Conservation (phyloP, 1,140 invertebrate species). For the Chymomyza costata region DNA sequence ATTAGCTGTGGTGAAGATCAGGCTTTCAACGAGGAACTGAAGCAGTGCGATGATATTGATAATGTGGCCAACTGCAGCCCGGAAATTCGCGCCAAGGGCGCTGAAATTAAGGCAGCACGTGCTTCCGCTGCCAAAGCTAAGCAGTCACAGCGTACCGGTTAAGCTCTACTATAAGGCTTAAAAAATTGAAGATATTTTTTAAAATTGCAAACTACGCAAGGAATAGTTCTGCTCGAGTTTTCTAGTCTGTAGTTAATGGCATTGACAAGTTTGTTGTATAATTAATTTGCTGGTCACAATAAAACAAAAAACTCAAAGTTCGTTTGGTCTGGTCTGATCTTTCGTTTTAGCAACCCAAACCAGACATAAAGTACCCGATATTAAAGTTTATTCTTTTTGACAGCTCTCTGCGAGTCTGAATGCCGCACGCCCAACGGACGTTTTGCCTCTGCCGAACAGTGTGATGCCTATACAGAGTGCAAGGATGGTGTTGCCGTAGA, state of each 20-base stretch:
- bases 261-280: conserved; percentile 41
- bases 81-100: conserved; percentile 51
- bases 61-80: conserved; percentile 85
- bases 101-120: conserved; percentile 65
- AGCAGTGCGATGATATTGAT: conserved; percentile 84
- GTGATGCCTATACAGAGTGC: conserved; percentile 82
- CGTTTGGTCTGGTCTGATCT: conserved; percentile 20
- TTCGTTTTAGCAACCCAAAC: conserved; percentile 12
- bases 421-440: conserved; percentile 84
- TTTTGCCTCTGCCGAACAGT: conserved; percentile 82
- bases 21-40: conserved; percentile 86
- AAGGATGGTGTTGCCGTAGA: conserved; percentile 82
- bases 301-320: conserved; percentile 27
- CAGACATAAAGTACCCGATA: background rate
- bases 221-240: conserved; percentile 54
- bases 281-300: conserved; percentile 35
- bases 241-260: conserved; percentile 65
- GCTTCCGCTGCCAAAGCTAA: conserved; percentile 28
- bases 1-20: conserved; percentile 85
- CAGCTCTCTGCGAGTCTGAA: conserved; percentile 39
- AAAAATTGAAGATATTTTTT: conserved; percentile 14
- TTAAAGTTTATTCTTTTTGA: background rate
- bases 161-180: conserved; percentile 8
- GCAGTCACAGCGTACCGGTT: conserved; percentile 25
- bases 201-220: conserved; percentile 19